These are phyloP conservation scores for Oryzias melastigma DNA, from an alignment of 2,113 vertebrate genomes.

Conservation along the genomic window DNA sequence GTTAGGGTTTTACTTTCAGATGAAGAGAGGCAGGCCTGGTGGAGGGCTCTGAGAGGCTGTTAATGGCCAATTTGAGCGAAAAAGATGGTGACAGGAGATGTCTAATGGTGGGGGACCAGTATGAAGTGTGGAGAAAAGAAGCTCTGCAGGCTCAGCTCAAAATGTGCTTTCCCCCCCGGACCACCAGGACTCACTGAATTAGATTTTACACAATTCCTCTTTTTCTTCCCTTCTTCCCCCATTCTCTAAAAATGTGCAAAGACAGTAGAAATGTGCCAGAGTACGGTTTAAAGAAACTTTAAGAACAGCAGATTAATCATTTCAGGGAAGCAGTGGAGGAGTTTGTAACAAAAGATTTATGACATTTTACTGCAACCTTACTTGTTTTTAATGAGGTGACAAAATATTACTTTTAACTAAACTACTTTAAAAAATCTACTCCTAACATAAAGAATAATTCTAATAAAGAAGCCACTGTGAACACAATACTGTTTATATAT, in stretches of 20 bases:
- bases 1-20: conserved; percentile 38
- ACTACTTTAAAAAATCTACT: not conserved
- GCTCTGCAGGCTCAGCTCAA: conserved; percentile 47
- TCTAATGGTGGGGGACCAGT: conserved; percentile 46
- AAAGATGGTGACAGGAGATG: conserved; percentile 25
- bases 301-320: conserved; percentile 24
- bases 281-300: conserved; percentile 18
- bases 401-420: not conserved
- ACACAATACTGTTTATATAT: no score
- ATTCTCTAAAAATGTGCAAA: conserved; percentile 7
- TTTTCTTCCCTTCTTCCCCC: conserved; percentile 6
- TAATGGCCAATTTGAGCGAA: conserved; percentile 42
- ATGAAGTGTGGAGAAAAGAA: conserved; percentile 10
- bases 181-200: conserved; percentile 12
- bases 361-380: not conserved
- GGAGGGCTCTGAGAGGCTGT: conserved; percentile 35
- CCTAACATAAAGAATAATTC: no score
- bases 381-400: not conserved
- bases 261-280: conserved; percentile 6
- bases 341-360: not conserved
- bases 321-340: not conserved
- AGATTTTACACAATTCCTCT: no score
- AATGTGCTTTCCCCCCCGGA: conserved; percentile 36
- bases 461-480: no score
- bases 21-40: conserved; percentile 23